phyloP scores from a whole-genome alignment of 2,797 vertebrate genomes.

The Poeciliopsis presidionis region DNA sequence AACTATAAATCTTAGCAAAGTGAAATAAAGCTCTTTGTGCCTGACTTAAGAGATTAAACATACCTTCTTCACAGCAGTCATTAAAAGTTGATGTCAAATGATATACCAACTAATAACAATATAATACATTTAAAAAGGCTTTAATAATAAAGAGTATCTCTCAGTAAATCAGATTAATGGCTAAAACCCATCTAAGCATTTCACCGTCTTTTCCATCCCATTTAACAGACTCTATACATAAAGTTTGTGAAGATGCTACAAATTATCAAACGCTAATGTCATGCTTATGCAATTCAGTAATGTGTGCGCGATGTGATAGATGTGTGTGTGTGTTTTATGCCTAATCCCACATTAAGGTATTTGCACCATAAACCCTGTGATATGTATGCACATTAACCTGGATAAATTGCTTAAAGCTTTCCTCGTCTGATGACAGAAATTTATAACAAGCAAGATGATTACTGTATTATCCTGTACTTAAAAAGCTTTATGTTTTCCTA shows the following conservation, averaged over 20 bases:
- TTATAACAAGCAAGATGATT: slow-evolving; percentile 75
- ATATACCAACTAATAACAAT: slow-evolving; percentile 3
- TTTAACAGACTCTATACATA: slow-evolving; percentile 63
- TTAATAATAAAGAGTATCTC: slow-evolving; percentile 29
- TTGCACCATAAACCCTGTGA: slow-evolving; percentile 74
- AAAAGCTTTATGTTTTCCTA: slow-evolving; percentile 70
- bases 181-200: slow-evolving; percentile 54
- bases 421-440: slow-evolving; percentile 76
- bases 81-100: slow-evolving; percentile 1
- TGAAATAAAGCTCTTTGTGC: neutral
- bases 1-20: neutral
- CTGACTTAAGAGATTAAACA: slow-evolving; percentile 1
- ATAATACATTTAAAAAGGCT: slow-evolving; percentile 14
- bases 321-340: slow-evolving; percentile 75
- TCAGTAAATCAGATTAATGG: slow-evolving; percentile 45
- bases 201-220: slow-evolving; percentile 27
- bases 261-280: slow-evolving; percentile 69
- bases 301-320: slow-evolving; percentile 46
- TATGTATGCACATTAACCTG: slow-evolving; percentile 73
- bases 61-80: neutral
- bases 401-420: slow-evolving; percentile 78
- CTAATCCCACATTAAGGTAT: slow-evolving; percentile 74
- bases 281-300: slow-evolving; percentile 65
- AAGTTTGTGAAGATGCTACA: slow-evolving; percentile 47
- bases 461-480: slow-evolving; percentile 74